phyloP scores from a whole-genome alignment of 2,113 vertebrate species.

The Rhynchopsitta pachyrhyncha region DNA sequence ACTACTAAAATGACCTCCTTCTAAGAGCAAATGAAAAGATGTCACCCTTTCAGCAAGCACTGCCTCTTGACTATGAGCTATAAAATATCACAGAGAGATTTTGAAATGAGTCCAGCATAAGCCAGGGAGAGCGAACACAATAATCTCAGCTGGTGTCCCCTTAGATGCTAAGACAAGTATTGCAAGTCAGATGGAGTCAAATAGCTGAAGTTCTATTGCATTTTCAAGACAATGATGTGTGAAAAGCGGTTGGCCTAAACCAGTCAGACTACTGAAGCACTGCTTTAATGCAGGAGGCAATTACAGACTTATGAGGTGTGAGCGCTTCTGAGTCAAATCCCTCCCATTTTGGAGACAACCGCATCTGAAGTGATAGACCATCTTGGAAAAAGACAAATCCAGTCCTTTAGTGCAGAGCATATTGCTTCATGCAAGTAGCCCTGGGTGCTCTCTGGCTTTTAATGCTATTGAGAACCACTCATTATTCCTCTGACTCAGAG shows the following conservation, averaged over 20 bases:
- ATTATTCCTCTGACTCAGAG: constrained; percentile 22
- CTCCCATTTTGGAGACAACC: background rate
- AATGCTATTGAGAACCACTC: background rate
- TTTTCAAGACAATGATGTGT: background rate
- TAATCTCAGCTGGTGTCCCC: background rate
- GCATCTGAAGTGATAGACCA: constrained; percentile 15
- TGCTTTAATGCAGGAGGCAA: constrained; percentile 38
- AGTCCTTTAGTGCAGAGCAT: background rate
- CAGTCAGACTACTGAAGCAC: background rate
- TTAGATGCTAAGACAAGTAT: background rate
- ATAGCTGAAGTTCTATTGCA: background rate
- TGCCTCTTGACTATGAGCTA: background rate
- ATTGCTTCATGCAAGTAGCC: background rate
- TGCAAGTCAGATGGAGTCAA: background rate
- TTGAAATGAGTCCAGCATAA: background rate
- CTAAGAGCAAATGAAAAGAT: background rate
- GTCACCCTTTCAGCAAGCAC: background rate
- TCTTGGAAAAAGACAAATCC: constrained; percentile 20
- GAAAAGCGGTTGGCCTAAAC: background rate
- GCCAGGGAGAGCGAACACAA: background rate
- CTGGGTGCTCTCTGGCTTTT: background rate
- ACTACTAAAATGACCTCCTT: background rate
- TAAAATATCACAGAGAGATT: background rate
- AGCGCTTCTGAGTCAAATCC: constrained; percentile 39
- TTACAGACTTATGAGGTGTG: background rate